Percentiles rank a stretch among this genome's conserved stretches.
These are phyloP conservation scores for Heliocidaris erythrogramma DNA, from an alignment of 35 echinoderm and acorn worm species.

Conservation along the genomic window DNA sequence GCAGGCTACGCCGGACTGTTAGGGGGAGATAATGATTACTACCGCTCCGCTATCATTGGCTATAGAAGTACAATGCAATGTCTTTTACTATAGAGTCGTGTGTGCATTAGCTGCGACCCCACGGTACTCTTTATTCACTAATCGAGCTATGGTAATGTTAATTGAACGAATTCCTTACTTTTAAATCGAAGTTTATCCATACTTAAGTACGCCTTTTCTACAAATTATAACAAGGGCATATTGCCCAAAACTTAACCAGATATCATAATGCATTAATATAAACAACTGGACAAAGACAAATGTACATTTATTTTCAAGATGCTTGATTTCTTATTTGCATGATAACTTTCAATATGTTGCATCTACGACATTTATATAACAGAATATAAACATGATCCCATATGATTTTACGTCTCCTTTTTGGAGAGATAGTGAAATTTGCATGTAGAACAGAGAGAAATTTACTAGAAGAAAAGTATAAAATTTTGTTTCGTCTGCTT, in stretches of 20 bases:
- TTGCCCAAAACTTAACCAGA: no score
- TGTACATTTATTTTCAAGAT: no score
- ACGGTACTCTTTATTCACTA: not conserved
- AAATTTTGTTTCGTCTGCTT: not conserved
- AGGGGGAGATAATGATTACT: not conserved
- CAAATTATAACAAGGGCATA: no score
- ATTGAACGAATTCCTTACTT: not conserved
- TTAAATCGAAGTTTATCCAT: not conserved
- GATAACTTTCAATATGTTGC: no score
- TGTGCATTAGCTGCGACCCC: not conserved
- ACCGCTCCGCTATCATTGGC: constrained; percentile 26
- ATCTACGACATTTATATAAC: no score
- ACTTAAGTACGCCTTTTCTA: no score
- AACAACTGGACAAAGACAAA: no score
- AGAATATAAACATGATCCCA: no score
- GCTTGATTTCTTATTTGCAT: not conserved
- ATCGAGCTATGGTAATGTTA: not conserved
- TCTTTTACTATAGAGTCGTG: not conserved
- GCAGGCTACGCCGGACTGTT: not conserved
- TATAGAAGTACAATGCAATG: not conserved
- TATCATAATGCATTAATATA: no score
- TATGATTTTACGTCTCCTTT: no score
- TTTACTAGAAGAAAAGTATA: not conserved
- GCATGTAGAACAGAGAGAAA: no score
- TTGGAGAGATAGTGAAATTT: no score